Base-by-base conservation (phyloP, 1,140 invertebrate genomes). In the Anoplophora glabripennis region DNA sequence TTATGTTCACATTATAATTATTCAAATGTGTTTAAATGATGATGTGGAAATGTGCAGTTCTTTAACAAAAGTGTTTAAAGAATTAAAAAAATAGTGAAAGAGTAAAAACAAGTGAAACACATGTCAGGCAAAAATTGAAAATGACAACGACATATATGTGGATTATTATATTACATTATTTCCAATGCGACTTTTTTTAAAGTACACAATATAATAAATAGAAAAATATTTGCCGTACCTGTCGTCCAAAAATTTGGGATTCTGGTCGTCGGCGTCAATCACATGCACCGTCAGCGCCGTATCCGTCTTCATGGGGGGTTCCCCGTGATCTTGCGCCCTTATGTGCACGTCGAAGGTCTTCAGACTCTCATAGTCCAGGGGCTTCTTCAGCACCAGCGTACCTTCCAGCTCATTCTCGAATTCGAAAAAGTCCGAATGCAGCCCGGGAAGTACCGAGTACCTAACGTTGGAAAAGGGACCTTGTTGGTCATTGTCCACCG, bases 191-290 rank as follows among this genome's bases (percentile, higher is more conserved):
- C n/a, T n/a, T n/a, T n/a, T n/a, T n/a, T n/a, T n/a, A n/a, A n/a
- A n/a, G n/a, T n/a, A n/a, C n/a, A n/a, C n/a, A n/a, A n/a, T n/a
- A n/a, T n/a, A 28, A 28, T 28, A 28, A 28, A 28, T 28, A 28
- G 3, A 28, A 28, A n/a, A 1, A 36, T 35, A 14, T 12, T n/a
- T 35, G 35, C 17, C 35, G 18, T 18, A 54, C 54, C 54, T 56
- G 34, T 56, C 54, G 38, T 56, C 54, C n/a, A 45, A 35, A 11
- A 56, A 56, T 38, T 79, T 81, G 3, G 93, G 93, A 80, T 95
- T 95, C 78, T 95, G 93, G 78, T 96, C 93, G 71, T 96, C 93
- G 0, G 92, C 91, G 75, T 96, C 93, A 4, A 91, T 84, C 3
- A 95, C 86, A 53, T 90, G 84, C 0, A 95, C 86, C 0, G 83